A percentile compares a stretch with the other conserved stretches of the same genome.
Evolutionary conservation across 2,797 vertebrate species (phyloP).

Genomic region (Gymnothorax reevesii): DNA sequence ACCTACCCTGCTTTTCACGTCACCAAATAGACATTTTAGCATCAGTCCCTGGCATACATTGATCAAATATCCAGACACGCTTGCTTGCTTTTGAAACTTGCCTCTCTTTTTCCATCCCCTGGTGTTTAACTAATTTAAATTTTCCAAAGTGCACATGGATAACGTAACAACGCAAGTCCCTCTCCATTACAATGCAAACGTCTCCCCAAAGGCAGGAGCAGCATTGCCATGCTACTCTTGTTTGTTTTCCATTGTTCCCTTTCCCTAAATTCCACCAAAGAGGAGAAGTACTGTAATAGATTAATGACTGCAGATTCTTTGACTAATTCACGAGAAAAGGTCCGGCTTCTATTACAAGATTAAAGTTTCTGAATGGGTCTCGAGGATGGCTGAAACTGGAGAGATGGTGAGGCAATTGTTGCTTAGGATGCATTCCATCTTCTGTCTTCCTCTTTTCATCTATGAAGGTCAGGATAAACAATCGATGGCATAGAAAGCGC

Average conservation of each 20-base stretch:
- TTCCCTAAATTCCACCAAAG: constrained; percentile 28
- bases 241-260: constrained; percentile 19
- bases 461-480: constrained; percentile 71
- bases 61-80: constrained; percentile 73
- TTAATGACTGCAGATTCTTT: constrained; percentile 45
- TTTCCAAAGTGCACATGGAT: constrained; percentile 62
- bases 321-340: constrained; percentile 55
- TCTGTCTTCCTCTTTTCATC: constrained; percentile 52
- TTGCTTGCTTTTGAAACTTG: constrained; percentile 64
- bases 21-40: constrained; percentile 64
- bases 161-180: constrained; percentile 49
- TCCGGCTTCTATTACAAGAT: constrained; percentile 62
- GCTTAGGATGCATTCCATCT: constrained; percentile 58
- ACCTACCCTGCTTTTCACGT: constrained; percentile 64
- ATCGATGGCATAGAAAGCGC: constrained; percentile 63
- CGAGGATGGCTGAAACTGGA: constrained; percentile 53
- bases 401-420: constrained; percentile 46
- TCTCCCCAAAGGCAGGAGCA: constrained; percentile 31
- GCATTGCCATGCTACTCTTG: constrained; percentile 11
- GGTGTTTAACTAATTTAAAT: constrained; percentile 60
- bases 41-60: constrained; percentile 63
- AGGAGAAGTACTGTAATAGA: constrained; percentile 12
- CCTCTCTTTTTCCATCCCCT: constrained; percentile 58
- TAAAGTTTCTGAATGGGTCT: constrained; percentile 63
- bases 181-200: constrained; percentile 49